Evolutionary conservation across 2,888 invertebrate genomes (phyloP).

Genomic region (Agriopis aurantiaria): DNA sequence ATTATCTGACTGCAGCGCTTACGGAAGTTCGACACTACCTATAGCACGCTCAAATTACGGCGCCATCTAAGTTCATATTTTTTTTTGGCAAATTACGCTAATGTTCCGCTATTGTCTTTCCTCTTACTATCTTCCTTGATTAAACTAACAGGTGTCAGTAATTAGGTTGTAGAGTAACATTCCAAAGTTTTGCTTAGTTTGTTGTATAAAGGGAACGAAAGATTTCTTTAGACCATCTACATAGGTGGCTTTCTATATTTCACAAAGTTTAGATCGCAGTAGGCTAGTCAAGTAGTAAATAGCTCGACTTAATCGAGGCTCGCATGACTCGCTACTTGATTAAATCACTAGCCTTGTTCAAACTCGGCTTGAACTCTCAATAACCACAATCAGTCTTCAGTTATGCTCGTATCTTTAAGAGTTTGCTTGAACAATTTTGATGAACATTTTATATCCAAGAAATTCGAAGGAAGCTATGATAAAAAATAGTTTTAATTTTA

Average conservation of each 20-base stretch:
- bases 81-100: too few species aligned
- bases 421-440: not conserved
- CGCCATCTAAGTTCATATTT: too few species aligned
- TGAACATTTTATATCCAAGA: not conserved
- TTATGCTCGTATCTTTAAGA: slow-evolving; percentile 2
- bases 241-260: not conserved
- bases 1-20: too few species aligned
- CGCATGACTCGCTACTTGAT: not conserved
- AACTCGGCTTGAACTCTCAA: not conserved
- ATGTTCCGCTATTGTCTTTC: too few species aligned
- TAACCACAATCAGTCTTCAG: not conserved
- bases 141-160: slow-evolving; percentile 62
- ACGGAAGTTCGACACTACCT: too few species aligned
- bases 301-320: not conserved
- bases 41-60: too few species aligned
- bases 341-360: not conserved
- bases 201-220: not conserved
- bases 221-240: not conserved
- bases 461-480: not conserved
- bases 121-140: too few species aligned
- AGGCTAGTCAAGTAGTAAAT: not conserved
- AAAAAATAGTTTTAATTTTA: not conserved
- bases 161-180: slow-evolving; percentile 78
- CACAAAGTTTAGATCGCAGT: not conserved
- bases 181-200: slow-evolving; percentile 56